Evolutionary conservation across 2,888 invertebrate genomes (phyloP).

Genomic region (Piscicola geometra): DNA sequence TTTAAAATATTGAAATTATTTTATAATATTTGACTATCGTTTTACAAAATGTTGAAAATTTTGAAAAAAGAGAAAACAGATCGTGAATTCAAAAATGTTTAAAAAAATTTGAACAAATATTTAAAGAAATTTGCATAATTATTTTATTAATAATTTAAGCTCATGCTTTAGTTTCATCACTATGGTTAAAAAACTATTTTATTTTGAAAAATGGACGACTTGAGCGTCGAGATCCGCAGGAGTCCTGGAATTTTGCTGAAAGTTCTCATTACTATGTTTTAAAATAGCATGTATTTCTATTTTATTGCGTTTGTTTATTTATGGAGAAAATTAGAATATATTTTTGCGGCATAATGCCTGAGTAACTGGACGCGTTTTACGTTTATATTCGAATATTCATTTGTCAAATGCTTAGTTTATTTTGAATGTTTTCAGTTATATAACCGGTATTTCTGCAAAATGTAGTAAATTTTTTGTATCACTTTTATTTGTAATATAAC

Average conservation of each 20-base stretch:
- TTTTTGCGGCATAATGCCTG: slow-evolving; percentile 1
- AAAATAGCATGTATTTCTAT: not conserved
- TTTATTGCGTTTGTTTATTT: not conserved
- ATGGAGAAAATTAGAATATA: not conserved
- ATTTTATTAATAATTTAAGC: not conserved
- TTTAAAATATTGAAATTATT: too few relatives aligned
- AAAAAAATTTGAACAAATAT: not conserved
- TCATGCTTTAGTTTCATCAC: slow-evolving; percentile 30
- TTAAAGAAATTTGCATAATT: not conserved
- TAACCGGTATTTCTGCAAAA: not conserved
- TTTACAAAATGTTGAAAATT: not conserved
- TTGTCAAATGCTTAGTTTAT: not conserved
- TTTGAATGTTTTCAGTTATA: not conserved
- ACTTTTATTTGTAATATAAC: too few relatives aligned
- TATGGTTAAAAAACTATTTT: slow-evolving; percentile 32
- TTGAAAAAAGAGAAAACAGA: not conserved
- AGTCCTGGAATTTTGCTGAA: slow-evolving; percentile 34
- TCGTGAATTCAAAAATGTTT: too few relatives aligned
- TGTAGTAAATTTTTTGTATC: not conserved
- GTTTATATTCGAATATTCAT: not conserved
- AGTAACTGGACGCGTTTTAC: slow-evolving; percentile 15
- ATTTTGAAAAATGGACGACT: slow-evolving; percentile 36
- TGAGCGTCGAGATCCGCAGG: slow-evolving; percentile 35
- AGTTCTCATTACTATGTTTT: not conserved
- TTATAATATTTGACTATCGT: too few relatives aligned